Evolutionary conservation across 1,140 invertebrate genomes (phyloP).

Genomic region (Gryon sp.): DNA sequence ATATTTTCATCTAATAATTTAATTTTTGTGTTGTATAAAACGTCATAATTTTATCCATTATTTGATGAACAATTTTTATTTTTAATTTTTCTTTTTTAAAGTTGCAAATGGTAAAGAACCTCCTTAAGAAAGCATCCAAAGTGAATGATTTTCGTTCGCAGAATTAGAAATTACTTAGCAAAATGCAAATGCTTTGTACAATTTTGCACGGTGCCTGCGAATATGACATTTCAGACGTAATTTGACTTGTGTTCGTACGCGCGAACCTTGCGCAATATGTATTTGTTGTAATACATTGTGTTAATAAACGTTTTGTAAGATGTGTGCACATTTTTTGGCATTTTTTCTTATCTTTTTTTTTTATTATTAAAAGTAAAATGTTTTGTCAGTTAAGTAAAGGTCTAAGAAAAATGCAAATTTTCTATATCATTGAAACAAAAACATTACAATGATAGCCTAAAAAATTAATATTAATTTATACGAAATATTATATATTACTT

Average conservation of each 20-base stretch:
- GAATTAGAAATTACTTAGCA: conserved; percentile 35
- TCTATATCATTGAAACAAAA: too few relatives aligned
- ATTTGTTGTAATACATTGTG: conserved; percentile 59
- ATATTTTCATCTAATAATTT: too few relatives aligned
- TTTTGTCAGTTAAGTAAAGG: too few relatives aligned
- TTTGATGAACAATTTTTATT: background rate
- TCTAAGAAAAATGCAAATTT: too few relatives aligned
- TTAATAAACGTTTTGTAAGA: conserved; percentile 59
- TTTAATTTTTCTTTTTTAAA: background rate
- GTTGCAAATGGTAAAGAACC: background rate
- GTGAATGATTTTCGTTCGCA: conserved; percentile 24
- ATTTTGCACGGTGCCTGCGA: conserved; percentile 44
- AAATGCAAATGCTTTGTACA: conserved; percentile 37
- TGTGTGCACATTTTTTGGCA: conserved; percentile 32
- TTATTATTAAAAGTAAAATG: conserved; percentile 20
- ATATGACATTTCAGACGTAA: conserved; percentile 58
- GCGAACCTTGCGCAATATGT: conserved; percentile 33
- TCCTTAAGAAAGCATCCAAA: background rate
- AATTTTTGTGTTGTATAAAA: background rate
- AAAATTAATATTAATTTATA: too few relatives aligned
- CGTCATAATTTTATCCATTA: background rate
- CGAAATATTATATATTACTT: too few relatives aligned
- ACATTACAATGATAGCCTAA: too few relatives aligned
- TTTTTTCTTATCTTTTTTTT: background rate
- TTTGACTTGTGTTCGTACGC: conserved; percentile 35